phyloP scores from a whole-genome alignment of 1,140 invertebrate species.

The Chironomus striatipennis region DNA sequence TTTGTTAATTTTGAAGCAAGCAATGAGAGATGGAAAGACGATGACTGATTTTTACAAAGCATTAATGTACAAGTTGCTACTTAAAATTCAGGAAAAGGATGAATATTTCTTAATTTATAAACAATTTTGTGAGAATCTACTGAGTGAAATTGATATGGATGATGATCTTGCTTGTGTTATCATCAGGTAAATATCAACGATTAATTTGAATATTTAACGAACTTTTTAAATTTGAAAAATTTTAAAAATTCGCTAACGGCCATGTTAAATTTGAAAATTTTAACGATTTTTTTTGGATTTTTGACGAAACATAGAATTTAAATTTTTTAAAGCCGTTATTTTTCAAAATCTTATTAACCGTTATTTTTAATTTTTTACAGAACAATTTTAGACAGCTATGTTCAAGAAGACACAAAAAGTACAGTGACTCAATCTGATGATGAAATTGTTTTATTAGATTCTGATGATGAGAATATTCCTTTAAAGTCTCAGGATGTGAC shows the following conservation, averaged over 20 bases:
- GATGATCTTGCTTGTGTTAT: conserved; percentile 41
- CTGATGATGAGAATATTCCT: conserved; percentile 31
- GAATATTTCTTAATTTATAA: conserved; percentile 40
- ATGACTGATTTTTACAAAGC: conserved; percentile 45
- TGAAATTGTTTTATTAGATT: conserved; percentile 41
- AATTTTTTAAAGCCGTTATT: too few species aligned
- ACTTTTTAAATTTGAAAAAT: not conserved
- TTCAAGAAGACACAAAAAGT: not conserved
- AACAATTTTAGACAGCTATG: not conserved
- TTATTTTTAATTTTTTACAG: not conserved
- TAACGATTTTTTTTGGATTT: too few species aligned
- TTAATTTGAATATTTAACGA: too few species aligned
- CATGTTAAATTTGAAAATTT: too few species aligned
- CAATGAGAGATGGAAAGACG: conserved; percentile 43
- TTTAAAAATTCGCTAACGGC: not conserved
- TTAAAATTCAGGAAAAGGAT: conserved; percentile 35
- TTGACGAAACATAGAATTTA: too few species aligned
- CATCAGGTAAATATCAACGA: conserved; percentile 47
- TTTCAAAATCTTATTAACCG: not conserved
- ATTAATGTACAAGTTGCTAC: conserved; percentile 42
- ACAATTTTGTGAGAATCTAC: conserved; percentile 43
- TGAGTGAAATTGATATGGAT: conserved; percentile 46
- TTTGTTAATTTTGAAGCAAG: conserved; percentile 42
- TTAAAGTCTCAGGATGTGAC: conserved; percentile 24
- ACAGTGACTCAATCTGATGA: conserved; percentile 26